phyloP scores from a whole-genome alignment of 1,140 invertebrate genomes.

The Zeugodacus cucurbitae region DNA sequence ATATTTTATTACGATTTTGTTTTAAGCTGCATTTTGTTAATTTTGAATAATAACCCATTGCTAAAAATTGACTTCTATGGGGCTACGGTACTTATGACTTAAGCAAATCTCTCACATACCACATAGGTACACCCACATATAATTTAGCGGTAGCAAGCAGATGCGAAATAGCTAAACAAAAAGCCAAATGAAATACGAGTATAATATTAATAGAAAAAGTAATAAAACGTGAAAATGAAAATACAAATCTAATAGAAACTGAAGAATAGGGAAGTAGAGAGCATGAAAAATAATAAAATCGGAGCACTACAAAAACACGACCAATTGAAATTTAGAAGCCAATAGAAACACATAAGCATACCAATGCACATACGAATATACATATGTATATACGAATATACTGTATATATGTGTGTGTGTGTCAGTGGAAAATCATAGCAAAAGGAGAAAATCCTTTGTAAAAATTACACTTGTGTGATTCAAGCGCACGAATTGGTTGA shows the following conservation, averaged over 20 bases:
- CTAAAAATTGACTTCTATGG: neutral
- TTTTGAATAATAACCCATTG: neutral
- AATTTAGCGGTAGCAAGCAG: neutral
- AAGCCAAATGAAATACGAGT: neutral
- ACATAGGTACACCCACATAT: neutral
- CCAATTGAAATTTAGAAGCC: neutral
- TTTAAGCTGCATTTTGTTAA: neutral
- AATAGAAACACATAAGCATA: neutral
- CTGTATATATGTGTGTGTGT: neutral
- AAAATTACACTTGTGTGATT: neutral
- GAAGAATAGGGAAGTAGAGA: neutral
- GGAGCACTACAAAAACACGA: neutral
- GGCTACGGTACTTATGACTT: conserved; percentile 12
- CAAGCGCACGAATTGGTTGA: neutral
- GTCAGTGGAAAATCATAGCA: neutral
- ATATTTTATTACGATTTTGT: neutral
- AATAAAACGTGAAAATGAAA: neutral
- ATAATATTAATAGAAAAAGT: neutral
- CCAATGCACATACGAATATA: too few relatives aligned
- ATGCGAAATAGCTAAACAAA: neutral
- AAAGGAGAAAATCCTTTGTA: neutral
- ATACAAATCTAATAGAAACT: neutral
- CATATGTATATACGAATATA: too few relatives aligned
- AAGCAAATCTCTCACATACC: neutral
- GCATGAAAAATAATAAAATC: neutral